Evolutionary conservation across 2,888 invertebrate genomes (phyloP).

Genomic region (Byasa hedistus): DNA sequence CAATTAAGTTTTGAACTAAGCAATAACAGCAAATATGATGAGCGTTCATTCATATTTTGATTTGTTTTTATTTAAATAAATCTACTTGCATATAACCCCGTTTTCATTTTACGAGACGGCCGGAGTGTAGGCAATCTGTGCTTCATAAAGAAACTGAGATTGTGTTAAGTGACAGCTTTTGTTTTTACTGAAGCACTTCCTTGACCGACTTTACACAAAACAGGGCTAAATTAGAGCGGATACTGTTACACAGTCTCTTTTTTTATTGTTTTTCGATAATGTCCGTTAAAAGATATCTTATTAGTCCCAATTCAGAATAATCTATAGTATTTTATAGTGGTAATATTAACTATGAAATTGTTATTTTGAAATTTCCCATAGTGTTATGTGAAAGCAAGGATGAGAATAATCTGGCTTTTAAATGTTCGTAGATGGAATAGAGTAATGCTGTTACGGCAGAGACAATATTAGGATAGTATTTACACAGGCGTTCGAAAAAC

Average conservation of each 20-base stretch:
- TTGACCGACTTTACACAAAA: conserved; percentile 29
- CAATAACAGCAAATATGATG: not conserved
- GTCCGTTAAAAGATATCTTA: not conserved
- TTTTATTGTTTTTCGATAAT: not conserved
- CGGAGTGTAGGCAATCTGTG: conserved; percentile 23
- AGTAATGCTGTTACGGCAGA: no score
- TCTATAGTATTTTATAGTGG: no score
- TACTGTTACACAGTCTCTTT: not conserved
- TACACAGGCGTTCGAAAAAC: no score
- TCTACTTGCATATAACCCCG: conserved; percentile 18
- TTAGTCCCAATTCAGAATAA: not conserved
- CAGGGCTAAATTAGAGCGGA: conserved; percentile 12
- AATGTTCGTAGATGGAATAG: no score
- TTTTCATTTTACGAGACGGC: conserved; percentile 17
- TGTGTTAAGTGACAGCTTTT: conserved; percentile 31
- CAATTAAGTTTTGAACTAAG: no score
- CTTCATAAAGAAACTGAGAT: conserved; percentile 27
- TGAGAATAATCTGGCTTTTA: no score
- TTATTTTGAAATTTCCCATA: no score
- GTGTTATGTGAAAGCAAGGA: no score
- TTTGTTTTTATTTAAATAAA: conserved; percentile 9
- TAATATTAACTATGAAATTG: no score
- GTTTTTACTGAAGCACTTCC: conserved; percentile 26
- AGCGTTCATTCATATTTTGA: not conserved
- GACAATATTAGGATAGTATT: no score